Conservation (phyloP, 2,888 invertebrate species). For the Coremacera marginata region DNA sequence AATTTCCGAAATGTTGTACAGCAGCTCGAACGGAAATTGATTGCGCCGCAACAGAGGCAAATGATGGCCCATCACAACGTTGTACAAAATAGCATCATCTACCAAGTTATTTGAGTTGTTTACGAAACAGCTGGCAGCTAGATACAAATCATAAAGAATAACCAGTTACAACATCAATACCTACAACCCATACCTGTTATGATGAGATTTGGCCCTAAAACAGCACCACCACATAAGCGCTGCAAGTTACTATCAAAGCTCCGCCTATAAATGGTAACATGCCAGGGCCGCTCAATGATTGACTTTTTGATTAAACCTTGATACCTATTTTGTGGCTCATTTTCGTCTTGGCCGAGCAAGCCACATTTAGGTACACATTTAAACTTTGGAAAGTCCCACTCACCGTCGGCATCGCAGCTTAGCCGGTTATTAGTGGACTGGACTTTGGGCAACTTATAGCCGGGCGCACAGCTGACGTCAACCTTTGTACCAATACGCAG, state of each 20-base stretch:
- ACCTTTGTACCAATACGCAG: slow-evolving; percentile 42
- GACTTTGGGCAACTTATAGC: slow-evolving; percentile 37
- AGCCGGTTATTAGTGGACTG: neutral
- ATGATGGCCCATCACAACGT: slow-evolving; percentile 43
- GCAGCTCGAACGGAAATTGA: slow-evolving; percentile 34
- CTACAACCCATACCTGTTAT: slow-evolving; percentile 50
- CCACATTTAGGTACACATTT: slow-evolving; percentile 59
- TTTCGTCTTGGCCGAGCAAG: slow-evolving; percentile 25
- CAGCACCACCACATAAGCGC: slow-evolving; percentile 55
- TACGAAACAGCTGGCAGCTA: slow-evolving; percentile 45
- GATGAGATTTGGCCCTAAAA: slow-evolving; percentile 54
- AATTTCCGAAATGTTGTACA: slow-evolving; percentile 50
- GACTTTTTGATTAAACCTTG: slow-evolving; percentile 26
- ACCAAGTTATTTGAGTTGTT: slow-evolving; percentile 34
- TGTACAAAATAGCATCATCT: slow-evolving; percentile 38
- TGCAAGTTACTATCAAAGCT: slow-evolving; percentile 22
- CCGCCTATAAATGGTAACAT: slow-evolving; percentile 54
- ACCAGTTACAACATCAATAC: neutral
- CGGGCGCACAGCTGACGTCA: slow-evolving; percentile 46
- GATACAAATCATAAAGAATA: neutral
- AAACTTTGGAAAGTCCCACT: slow-evolving; percentile 54
- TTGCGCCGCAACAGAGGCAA: slow-evolving; percentile 15
- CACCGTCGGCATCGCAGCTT: slow-evolving; percentile 52
- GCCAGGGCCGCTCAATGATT: slow-evolving; percentile 57
- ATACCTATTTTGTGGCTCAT: slow-evolving; percentile 13